Percentiles rank a stretch among this genome's conserved stretches.
phyloP scores from a whole-genome alignment of 2,888 invertebrate genomes.

The Acheta domesticus region DNA sequence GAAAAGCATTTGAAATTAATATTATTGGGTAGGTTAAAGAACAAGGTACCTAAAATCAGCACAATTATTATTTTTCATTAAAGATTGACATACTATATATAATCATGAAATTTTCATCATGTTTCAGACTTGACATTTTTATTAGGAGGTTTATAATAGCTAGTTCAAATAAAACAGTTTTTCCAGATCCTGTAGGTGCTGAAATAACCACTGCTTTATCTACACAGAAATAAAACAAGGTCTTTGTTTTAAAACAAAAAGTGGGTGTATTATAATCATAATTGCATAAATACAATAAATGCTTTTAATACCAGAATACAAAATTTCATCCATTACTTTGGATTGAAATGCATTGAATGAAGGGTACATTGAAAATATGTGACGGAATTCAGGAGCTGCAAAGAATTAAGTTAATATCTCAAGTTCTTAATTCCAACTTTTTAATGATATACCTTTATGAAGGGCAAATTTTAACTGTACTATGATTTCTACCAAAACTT shows the following conservation, averaged over 20 bases:
- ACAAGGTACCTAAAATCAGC: not conserved
- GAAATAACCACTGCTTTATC: conserved; percentile 71
- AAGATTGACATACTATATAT: conserved; percentile 61
- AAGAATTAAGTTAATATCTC: conserved; percentile 35
- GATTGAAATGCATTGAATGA: conserved; percentile 74
- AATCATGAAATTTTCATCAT: conserved; percentile 58
- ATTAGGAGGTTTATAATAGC: conserved; percentile 66
- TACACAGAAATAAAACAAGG: conserved; percentile 42
- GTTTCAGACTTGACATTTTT: conserved; percentile 50
- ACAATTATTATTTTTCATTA: not conserved
- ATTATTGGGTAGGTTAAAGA: conserved; percentile 23
- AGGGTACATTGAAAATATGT: conserved; percentile 56
- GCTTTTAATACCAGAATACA: conserved; percentile 56
- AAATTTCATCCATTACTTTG: conserved; percentile 63
- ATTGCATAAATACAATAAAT: conserved; percentile 23
- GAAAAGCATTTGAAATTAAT: conserved; percentile 29
- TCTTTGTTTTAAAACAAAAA: conserved; percentile 32
- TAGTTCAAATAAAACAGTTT: conserved; percentile 78
- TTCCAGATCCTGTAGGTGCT: conserved; percentile 80
- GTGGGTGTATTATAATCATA: conserved; percentile 2
- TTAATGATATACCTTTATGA: too few species aligned
- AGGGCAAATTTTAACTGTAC: too few species aligned
- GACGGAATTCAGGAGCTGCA: conserved; percentile 54
- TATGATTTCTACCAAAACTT: too few species aligned
- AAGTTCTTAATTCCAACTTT: too few species aligned